Percentiles rank a stretch among this genome's conserved stretches.
These are phyloP conservation scores for Cetonia aurata DNA, from an alignment of 2,888 invertebrate genomes.

Conservation along the genomic window DNA sequence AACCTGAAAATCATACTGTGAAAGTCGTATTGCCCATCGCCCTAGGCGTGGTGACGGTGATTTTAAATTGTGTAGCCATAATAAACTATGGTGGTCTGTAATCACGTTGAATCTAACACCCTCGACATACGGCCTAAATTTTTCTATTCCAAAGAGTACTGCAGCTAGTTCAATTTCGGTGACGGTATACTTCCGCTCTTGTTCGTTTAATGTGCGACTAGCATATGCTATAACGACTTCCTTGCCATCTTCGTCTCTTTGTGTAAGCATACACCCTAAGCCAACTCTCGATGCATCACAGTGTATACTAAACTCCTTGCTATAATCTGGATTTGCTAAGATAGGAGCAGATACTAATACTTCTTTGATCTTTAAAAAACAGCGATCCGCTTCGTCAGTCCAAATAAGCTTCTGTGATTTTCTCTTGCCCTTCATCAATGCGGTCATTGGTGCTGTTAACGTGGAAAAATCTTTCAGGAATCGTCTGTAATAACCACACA, in stretches of 20 bases:
- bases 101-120: slow-evolving; percentile 41
- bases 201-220: slow-evolving; percentile 51
- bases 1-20: slow-evolving; percentile 45
- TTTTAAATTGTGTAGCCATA: slow-evolving; percentile 36
- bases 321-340: slow-evolving; percentile 53
- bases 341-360: slow-evolving; percentile 52
- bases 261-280: slow-evolving; percentile 51
- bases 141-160: slow-evolving; percentile 53
- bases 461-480: slow-evolving; percentile 54
- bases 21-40: slow-evolving; percentile 39
- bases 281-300: slow-evolving; percentile 53
- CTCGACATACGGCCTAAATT: slow-evolving; percentile 53
- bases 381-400: slow-evolving; percentile 49
- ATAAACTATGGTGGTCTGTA: slow-evolving; percentile 39
- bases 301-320: slow-evolving; percentile 52
- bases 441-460: slow-evolving; percentile 52
- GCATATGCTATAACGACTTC: slow-evolving; percentile 54
- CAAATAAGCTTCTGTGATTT: slow-evolving; percentile 50
- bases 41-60: slow-evolving; percentile 34
- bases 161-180: slow-evolving; percentile 55
- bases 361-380: slow-evolving; percentile 52
- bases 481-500: slow-evolving; percentile 54
- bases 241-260: slow-evolving; percentile 47
- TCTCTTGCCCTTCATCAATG: slow-evolving; percentile 49
- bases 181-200: slow-evolving; percentile 53